phyloP scores from a whole-genome alignment of 2,888 invertebrate species.

The Stenichneumon culpator region DNA sequence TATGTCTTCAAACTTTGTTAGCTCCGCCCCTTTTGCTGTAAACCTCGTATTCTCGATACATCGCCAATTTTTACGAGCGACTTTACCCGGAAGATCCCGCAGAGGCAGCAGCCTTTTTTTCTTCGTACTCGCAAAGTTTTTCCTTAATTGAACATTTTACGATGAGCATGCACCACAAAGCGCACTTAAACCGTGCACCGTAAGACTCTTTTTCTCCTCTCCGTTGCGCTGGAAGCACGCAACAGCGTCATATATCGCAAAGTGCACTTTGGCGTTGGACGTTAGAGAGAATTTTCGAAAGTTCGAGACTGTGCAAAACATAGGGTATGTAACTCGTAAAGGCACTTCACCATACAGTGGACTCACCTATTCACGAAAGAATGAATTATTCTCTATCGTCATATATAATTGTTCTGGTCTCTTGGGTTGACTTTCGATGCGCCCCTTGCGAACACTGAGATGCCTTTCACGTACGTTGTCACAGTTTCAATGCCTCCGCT shows the following conservation, averaged over 20 bases:
- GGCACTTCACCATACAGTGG: constrained; percentile 14
- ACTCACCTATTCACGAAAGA: constrained; percentile 41
- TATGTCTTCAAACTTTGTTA: constrained; percentile 2
- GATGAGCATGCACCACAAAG: constrained; percentile 35
- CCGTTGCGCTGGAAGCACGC: constrained; percentile 9
- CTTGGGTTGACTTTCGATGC: constrained; percentile 40
- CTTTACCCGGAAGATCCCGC: background rate
- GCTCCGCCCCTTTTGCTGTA: constrained; percentile 5
- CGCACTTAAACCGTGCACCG: constrained; percentile 41
- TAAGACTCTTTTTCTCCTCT: constrained; percentile 31
- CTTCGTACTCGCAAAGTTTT: constrained; percentile 11
- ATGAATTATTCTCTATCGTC: constrained; percentile 61
- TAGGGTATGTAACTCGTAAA: constrained; percentile 6
- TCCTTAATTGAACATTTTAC: constrained; percentile 51
- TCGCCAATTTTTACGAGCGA: constrained; percentile 23
- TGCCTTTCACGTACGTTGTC: constrained; percentile 23
- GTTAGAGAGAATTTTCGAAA: constrained; percentile 27
- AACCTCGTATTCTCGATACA: constrained; percentile 5
- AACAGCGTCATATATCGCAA: constrained; percentile 42
- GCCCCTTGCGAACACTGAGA: constrained; percentile 34
- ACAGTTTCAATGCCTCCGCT: constrained; percentile 33
- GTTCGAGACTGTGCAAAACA: constrained; percentile 2
- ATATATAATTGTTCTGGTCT: constrained; percentile 47
- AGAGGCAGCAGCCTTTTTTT: background rate
- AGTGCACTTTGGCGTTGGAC: constrained; percentile 44